Base-by-base conservation (phyloP, 35 echinoderm and acorn worm genomes). In the Acanthaster planci region DNA sequence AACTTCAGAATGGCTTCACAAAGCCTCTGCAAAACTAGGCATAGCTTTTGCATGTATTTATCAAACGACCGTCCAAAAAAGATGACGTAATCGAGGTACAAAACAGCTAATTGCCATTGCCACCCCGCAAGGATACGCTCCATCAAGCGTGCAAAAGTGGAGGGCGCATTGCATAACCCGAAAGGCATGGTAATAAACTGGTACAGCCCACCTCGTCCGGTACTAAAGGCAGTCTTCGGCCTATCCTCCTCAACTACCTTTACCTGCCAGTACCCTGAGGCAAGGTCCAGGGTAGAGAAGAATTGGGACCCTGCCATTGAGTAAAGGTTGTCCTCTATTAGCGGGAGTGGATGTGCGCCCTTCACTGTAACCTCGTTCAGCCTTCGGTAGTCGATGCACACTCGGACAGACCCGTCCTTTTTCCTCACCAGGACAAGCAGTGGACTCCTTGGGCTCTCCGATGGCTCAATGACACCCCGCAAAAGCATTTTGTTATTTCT, bases 241-340 rank as follows among this genome's bases (percentile, higher is more conserved):
- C 64, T 42, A 23, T 79, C 83, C 18, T 86, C 85, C 37, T 83
- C 32, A 17, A 78, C 87, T 37, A 97, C 17, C 21, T 86, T 40
- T 10, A 97, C 90, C 55, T 97, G 94, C 90, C 90, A 97, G 78
- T 92, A 92, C 4, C 94, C 94, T 2, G 81, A 86, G 14, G 87
- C 78, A 21, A 97, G 37, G 76, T 97, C 90, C 19, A 97, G 39
- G 8, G 90, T 97, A 0, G 58, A 90, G 58, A 92, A 97, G 52
- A 81, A 93, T 39, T 67, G 8, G 19, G 93, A 50, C 26, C 93
- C 89, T 39, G 89, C 59, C 0, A 91, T 40, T 12, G 86, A 18
- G 51, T 93, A 86, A 8, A 93, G 57, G 39, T 42, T 51, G 30
- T 93, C 91, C 32, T 89, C 55, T 15, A 93, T 93, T 4, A 40